Evolutionary conservation across 2,113 vertebrate species (phyloP), one percentile per base, ranked within the genome.

Genomic region (Gobio gobio): DNA sequence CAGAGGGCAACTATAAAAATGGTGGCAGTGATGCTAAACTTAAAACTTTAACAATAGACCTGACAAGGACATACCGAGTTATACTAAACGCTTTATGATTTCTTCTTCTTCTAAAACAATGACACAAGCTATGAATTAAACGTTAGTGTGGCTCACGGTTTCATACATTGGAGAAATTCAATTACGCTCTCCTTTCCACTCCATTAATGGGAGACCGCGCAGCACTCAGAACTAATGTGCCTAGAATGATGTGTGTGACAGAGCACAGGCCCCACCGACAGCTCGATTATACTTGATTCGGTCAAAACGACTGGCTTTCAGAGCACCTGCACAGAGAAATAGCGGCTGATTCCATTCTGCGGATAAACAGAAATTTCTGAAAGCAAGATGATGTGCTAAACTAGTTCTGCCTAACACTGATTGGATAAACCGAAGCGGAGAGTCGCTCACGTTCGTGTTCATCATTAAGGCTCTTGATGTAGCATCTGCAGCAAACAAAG

Each of bases 131-230:
- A 61, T 89, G 85, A 63, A 86, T 87, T 89, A 90, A 86, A 86
- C 54, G 72, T 82, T 77, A 78, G 82, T 83, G 59, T 58, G 72
- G 89, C 86, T 90, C 61, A 54, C 88, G 83, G 88, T 88, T 91
- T 91, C 90, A 88, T 92, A 92, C 78, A 86, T 90, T 88, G 88
- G 85, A 87, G 87, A 86, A 86, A 93, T 92, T 91, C 92, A 92
- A 94, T 94, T 91, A 93, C 92, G 86, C 89, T 86, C 89, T 82
- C 88, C 93, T 94, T 94, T 92, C 92, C 90, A 92, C 89, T 89
- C 93, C 93, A 93, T 94, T 94, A 94, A 93, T 90, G 90, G 88
- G 91, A 89, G 92, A 89, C 88, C 90, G 91, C 86, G 91, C 85
- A 56, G 91, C 89, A 87, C 90, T 90, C 86, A 86, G 90, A 93